Evolutionary conservation across 1,140 invertebrate genomes (phyloP), one percentile per base, ranked within the genome.

Genomic region (Cryptotermes secundus): DNA sequence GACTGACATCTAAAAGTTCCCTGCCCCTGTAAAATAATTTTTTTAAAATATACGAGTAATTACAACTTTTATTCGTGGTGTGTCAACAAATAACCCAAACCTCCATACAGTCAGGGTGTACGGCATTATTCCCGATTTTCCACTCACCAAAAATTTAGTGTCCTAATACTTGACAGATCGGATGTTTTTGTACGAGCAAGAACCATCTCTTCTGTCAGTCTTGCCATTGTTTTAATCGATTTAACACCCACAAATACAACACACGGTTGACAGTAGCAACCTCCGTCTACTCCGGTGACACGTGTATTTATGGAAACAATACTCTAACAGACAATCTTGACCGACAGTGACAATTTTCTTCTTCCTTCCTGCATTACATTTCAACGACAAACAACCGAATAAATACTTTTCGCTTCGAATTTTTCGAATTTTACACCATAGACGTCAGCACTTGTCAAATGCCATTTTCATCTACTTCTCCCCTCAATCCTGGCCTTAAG

Each of bases 191-290:
- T 95, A 86, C 96, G 91, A 80, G 96, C 96, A 88, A 97, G 93
- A 87, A 97, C 95, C 95, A 97, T 97, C 90, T 97, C 96, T 91
- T 97, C 96, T 16, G 96, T 97, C 86, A 98, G 90, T 83, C 93
- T 94, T 86, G 95, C 94, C 93, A 96, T 96, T 85, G 7, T n/a
- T n/a, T n/a, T n/a, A n/a, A n/a, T n/a, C 59, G 59, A 3, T 26
- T n/a, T 65, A 7, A 65, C 6, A 65, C 22, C n/a, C n/a, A 65
- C 3, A 26, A 65, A 31, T 65, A 6, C n/a, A 65, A 4, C 22
- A n/a, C 59, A 65, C 6, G n/a, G 22, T 65, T 26, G n/a, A 6
- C n/a, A 31, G 6, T 26, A 31, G 2, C 3, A n/a, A 31, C n/a
- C n/a, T n/a, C n/a, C n/a, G n/a, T n/a, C n/a, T n/a, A n/a, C n/a